Base-by-base conservation (phyloP, 1,140 invertebrate genomes). In the Diachasma alloeum region DNA sequence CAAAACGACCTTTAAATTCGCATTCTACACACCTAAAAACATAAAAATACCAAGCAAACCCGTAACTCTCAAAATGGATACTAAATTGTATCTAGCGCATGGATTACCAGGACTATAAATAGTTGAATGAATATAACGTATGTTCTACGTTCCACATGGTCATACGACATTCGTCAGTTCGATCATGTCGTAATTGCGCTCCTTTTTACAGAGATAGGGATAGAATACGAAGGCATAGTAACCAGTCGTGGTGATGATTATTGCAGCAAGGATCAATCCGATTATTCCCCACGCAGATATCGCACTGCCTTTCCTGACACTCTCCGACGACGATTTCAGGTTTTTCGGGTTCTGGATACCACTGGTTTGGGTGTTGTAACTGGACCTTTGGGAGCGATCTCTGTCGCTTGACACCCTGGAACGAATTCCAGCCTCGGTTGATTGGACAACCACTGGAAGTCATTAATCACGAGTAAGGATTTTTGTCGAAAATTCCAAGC, bases 201-300 rank as follows among this genome's bases (percentile, higher is more conserved):
- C 88, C 73, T 91, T 92, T 75, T 91, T 90, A 79, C 91, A 92
- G 13, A 92, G 76, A 70, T 92, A 87, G 10, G 92, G 92, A 84
- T 93, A 93, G 80, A 92, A 93, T 76, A 93, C 90, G 31, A 92
- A 90, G 76, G 91, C 90, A 79, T 93, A 93, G 81, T 93, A 93
- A 66, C 91, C 89, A 8, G 89, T 88, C 63, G 91, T 87, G n/a
- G 89, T 89, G 13, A 88, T 79, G n/a, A 92, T 78, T 66, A 92
- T 90, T 9, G 91, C 80, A 24, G 87, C 86, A 8, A 93, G 84
- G 78, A 92, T 88, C 19, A 93, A 81, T 24, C 88, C 84, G 22
- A 93, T 89, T 26, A 93, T 89, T 37, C 92, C 91, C 89, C 92
- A 93, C 1, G 92, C 92, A 1, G 91, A 92, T 15, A 92, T 84